A percentile compares a stretch with the other conserved stretches of the same genome.
Conservation (phyloP, 2,888 invertebrate genomes). For the Oligia strigilis region DNA sequence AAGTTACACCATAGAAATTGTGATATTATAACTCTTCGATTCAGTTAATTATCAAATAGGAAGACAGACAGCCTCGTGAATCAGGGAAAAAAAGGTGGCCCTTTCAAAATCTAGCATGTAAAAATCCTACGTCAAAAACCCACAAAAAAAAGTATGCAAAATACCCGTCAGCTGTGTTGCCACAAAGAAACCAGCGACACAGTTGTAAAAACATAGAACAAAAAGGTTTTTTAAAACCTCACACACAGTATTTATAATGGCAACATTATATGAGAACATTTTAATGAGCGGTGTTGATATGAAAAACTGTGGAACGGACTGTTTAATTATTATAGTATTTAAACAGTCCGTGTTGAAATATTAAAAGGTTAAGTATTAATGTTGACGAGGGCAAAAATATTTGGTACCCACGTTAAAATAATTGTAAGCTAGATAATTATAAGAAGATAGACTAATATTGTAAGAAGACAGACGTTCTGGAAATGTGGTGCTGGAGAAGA, state of each 20-base stretch:
- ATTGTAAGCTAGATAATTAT: no score
- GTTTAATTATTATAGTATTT: constrained; percentile 7
- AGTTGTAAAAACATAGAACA: constrained; percentile 48
- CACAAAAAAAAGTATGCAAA: constrained; percentile 13
- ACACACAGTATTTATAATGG: constrained; percentile 32
- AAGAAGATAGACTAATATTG: no score
- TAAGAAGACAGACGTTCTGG: no score
- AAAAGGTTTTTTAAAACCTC: constrained; percentile 37
- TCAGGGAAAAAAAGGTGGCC: not conserved
- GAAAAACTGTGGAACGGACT: constrained; percentile 16
- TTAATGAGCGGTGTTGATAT: constrained; percentile 43
- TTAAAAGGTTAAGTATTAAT: not conserved
- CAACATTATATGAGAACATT: constrained; percentile 43
- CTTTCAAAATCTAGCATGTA: constrained; percentile 5
- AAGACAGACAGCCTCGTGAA: no score
- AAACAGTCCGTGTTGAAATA: not conserved
- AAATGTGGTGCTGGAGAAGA: no score
- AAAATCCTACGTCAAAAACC: constrained; percentile 27
- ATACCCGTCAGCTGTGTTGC: constrained; percentile 27
- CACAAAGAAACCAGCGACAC: constrained; percentile 36
- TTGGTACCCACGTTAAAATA: not conserved
- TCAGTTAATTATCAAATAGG: not conserved
- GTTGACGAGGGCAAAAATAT: not conserved
- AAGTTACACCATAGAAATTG: not conserved
- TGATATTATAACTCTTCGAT: not conserved